Evolutionary conservation across 1,140 invertebrate species (phyloP), one percentile per base, ranked within the genome.

Genomic region (Zaprionus capensis): DNA sequence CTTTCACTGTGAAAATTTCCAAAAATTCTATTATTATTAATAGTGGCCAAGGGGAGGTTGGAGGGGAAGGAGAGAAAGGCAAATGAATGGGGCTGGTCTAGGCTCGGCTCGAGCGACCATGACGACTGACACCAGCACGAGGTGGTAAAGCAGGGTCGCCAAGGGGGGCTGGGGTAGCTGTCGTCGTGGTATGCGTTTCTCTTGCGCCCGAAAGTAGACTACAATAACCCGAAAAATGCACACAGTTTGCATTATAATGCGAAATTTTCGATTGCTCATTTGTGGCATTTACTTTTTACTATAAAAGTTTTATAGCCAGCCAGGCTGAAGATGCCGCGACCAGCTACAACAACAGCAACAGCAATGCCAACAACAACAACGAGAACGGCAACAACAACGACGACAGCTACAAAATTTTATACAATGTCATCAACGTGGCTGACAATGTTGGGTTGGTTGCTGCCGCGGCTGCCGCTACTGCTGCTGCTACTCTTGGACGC

Each of bases 201-300:
- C 84, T 87, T 83, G 80, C 70, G 53, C 71, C 79, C 51, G 17
- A 81, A 71, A 81, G 67, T 61, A 71, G 81, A 87, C 84, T 87
- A 87, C 84, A 87, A 87, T 87, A 87, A 81, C 84, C 84, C 84
- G 84, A 87, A 87, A 90, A 90, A 90, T 90, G 85, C 85, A 90
- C 85, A 90, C 85, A 90, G 85, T 85, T 90, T 90, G 85, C 85
- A 90, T 90, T 90, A 90, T 90, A 90, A 90, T 90, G 85, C 85
- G 85, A 90, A 87, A 90, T 90, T 90, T 90, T 90, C 85, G 85
- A 90, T 90, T 90, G 85, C 85, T 90, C 85, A 90, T 90, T 90
- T 90, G 85, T 90, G 85, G 85, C 85, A 90, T 90, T 90, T 90
- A 90, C 85, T 82, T 90, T 90, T 90, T 90, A 85, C 85, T 90